Conservation (phyloP, 1,140 invertebrate species). For the Mactra quadrangularis region DNA sequence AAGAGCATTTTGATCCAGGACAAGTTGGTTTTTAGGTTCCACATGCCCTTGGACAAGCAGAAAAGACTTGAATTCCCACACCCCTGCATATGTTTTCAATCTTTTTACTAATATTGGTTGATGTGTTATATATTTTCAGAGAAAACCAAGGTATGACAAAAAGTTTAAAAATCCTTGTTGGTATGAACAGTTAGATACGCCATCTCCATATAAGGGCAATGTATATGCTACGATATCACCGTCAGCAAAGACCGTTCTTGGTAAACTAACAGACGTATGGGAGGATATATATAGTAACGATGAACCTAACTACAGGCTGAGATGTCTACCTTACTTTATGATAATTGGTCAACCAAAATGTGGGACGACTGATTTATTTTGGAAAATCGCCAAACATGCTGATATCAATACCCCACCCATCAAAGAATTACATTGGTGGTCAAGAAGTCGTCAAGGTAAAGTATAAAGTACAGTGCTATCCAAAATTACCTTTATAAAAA, state of each 20-base stretch:
- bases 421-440: constrained; percentile 82
- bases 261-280: constrained; percentile 66
- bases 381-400: constrained; percentile 71
- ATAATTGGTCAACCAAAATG: constrained; percentile 80
- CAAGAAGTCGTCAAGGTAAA: constrained; percentile 76
- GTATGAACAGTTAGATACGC: constrained; percentile 68
- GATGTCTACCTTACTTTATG: constrained; percentile 79
- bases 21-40: too few species aligned
- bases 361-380: constrained; percentile 79
- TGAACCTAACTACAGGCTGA: constrained; percentile 54
- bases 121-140: constrained; percentile 66
- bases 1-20: too few species aligned
- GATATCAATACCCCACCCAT: constrained; percentile 72
- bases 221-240: constrained; percentile 67
- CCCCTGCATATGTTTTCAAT: too few species aligned
- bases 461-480: too few species aligned
- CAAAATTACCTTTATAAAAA: too few species aligned
- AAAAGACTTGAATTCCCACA: too few species aligned
- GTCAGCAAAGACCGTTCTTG: constrained; percentile 41
- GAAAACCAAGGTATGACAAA: constrained; percentile 63
- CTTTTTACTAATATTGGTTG: too few species aligned
- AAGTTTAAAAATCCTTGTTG: constrained; percentile 78
- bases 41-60: too few species aligned
- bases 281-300: constrained; percentile 2
- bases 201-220: constrained; percentile 69